Conservation (phyloP, 2,888 invertebrate genomes). For the Trachelus tabidus region DNA sequence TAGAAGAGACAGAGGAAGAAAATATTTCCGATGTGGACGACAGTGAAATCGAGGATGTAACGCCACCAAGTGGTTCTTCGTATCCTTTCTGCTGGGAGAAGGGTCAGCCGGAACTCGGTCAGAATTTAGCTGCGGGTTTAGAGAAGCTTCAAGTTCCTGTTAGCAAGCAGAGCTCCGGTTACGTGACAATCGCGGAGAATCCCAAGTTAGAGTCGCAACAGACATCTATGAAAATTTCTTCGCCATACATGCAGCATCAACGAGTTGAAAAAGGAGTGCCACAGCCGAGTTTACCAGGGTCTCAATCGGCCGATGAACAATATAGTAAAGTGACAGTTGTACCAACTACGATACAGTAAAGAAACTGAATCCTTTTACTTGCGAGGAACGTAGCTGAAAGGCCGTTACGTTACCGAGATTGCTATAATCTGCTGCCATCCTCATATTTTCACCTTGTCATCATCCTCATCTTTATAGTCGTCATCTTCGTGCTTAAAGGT, state of each 20-base stretch:
- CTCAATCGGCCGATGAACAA: conserved; percentile 46
- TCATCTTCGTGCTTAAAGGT: too few relatives aligned
- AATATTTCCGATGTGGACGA: conserved; percentile 19
- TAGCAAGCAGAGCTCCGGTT: conserved; percentile 38
- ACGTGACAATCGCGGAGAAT: conserved; percentile 45
- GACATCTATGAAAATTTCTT: conserved; percentile 22
- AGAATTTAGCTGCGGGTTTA: conserved; percentile 3
- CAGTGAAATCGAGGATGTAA: conserved; percentile 27
- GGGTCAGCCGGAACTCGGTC: conserved; percentile 24
- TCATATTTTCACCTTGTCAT: too few relatives aligned
- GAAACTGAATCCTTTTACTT: background rate
- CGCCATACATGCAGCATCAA: conserved; percentile 45
- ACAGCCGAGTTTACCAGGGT: conserved; percentile 16
- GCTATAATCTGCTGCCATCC: too few relatives aligned
- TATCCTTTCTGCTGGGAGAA: conserved; percentile 38
- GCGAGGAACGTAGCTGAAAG: too few relatives aligned
- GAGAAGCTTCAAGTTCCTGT: conserved; percentile 5
- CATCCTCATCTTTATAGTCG: too few relatives aligned
- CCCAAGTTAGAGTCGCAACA: conserved; percentile 30
- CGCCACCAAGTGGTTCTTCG: conserved; percentile 19
- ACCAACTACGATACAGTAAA: conserved; percentile 52
- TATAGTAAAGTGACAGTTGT: conserved; percentile 60
- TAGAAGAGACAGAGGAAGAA: conserved; percentile 4
- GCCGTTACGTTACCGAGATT: too few relatives aligned
- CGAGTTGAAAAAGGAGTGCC: conserved; percentile 41